Evolutionary conservation across 2,888 invertebrate genomes (phyloP).

Genomic region (Heliconius sara): DNA sequence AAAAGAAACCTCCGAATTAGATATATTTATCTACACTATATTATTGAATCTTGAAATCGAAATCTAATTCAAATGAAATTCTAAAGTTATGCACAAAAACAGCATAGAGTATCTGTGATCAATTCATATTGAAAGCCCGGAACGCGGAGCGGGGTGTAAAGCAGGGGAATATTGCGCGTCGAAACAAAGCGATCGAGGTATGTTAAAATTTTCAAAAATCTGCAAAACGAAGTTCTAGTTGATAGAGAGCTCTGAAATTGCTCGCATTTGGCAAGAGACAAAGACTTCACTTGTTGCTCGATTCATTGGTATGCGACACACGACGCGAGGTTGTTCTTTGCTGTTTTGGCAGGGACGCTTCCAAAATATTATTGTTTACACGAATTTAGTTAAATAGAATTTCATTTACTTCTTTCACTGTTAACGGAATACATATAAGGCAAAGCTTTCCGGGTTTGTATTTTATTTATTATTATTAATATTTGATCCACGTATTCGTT

Average conservation of each 20-base stretch:
- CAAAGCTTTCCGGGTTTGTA: slow-evolving; percentile 4
- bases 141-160: slow-evolving; percentile 1
- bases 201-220: slow-evolving; percentile 27
- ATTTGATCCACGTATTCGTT: slow-evolving; percentile 21
- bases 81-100: slow-evolving; percentile 14
- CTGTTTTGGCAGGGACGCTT: slow-evolving; percentile 54
- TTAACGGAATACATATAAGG: neutral
- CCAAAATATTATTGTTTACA: slow-evolving; percentile 44
- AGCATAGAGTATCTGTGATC: neutral
- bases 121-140: slow-evolving; percentile 16
- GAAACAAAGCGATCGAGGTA: slow-evolving; percentile 23
- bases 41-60: neutral
- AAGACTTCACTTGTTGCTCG: slow-evolving; percentile 69
- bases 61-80: slow-evolving; percentile 1
- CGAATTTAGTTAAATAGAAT: slow-evolving; percentile 38
- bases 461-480: slow-evolving; percentile 19
- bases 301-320: slow-evolving; percentile 62
- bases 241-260: slow-evolving; percentile 33
- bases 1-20: neutral
- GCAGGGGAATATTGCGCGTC: slow-evolving; percentile 5
- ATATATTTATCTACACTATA: neutral
- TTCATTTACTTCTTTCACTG: slow-evolving; percentile 30
- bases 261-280: slow-evolving; percentile 48
- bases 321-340: slow-evolving; percentile 55
- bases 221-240: slow-evolving; percentile 24